phyloP scores from a whole-genome alignment of 1,140 invertebrate species.

The Psilanteris sp. region DNA sequence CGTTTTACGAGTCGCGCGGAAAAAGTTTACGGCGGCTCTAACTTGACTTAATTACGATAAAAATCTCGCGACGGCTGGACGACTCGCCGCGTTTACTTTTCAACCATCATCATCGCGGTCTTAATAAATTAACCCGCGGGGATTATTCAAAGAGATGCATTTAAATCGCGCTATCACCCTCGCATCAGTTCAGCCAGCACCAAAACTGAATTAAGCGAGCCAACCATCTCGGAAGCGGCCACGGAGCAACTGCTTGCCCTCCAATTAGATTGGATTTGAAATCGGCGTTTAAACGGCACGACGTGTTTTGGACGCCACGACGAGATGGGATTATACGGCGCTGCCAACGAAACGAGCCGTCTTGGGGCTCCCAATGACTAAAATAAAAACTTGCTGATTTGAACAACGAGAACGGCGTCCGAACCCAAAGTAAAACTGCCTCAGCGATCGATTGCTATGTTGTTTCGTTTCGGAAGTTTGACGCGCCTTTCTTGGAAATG shows the following conservation, averaged over 20 bases:
- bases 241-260: no score
- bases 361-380: no score
- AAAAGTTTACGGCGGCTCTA: conserved; percentile 15
- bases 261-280: conserved; percentile 54
- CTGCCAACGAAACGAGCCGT: no score
- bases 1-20: conserved; percentile 8
- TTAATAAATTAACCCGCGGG: conserved; percentile 1
- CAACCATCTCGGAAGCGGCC: background rate
- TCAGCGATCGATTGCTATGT: conserved; percentile 9
- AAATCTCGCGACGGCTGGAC: conserved; percentile 4
- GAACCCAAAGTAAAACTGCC: background rate
- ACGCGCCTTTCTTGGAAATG: conserved; percentile 21
- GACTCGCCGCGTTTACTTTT: conserved; percentile 9
- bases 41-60: conserved; percentile 11
- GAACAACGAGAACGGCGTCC: background rate
- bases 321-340: no score
- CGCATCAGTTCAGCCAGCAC: conserved; percentile 32
- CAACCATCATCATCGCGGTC: no score
- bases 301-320: conserved; percentile 48
- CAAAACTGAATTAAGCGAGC: conserved; percentile 61
- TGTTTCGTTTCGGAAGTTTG: conserved; percentile 24
- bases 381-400: conserved; percentile 6
- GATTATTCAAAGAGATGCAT: conserved; percentile 4
- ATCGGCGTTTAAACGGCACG: no score
- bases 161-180: conserved; percentile 47